phyloP scores from a whole-genome alignment of 2,797 vertebrate species.

The Eidolon dupreanum region DNA sequence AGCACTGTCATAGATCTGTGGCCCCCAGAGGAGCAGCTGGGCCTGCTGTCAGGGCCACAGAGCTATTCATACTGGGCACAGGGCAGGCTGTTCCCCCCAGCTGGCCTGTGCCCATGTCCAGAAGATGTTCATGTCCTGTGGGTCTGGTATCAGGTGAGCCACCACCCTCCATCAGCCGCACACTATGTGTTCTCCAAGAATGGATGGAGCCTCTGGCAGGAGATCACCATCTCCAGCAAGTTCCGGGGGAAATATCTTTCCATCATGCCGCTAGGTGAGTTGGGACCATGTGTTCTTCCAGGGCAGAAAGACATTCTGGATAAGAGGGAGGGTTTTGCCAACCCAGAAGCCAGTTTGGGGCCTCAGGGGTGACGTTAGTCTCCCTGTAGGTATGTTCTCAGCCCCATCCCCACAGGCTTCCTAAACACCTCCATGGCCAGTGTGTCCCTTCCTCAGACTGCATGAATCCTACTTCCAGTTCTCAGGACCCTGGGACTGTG shows the following conservation, averaged over 20 bases:
- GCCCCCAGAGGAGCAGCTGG: background rate
- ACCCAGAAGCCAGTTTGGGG: background rate
- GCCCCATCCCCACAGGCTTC: background rate
- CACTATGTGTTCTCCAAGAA: constrained; percentile 96
- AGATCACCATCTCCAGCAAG: constrained; percentile 99
- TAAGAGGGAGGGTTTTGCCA: background rate
- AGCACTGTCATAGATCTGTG: background rate
- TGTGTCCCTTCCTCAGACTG: background rate
- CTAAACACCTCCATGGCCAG: background rate
- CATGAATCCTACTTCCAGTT: background rate
- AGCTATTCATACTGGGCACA: rapidly evolving
- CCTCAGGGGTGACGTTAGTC: background rate
- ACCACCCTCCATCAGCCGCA: constrained; percentile 97
- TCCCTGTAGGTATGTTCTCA: no score
- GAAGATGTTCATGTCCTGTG: background rate
- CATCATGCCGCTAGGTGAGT: constrained; percentile 98
- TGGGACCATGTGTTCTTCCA: background rate
- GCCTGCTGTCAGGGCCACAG: background rate
- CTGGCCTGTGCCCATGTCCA: background rate
- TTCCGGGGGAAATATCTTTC: constrained; percentile 99
- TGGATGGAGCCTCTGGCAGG: constrained; percentile 98
- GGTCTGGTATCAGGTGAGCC: constrained; percentile 92
- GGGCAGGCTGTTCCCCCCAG: background rate
- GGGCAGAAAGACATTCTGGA: background rate
- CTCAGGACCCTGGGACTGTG: background rate